Evolutionary conservation across 2,797 vertebrate genomes (phyloP).

Genomic region (Parotocinclus haroldoi): DNA sequence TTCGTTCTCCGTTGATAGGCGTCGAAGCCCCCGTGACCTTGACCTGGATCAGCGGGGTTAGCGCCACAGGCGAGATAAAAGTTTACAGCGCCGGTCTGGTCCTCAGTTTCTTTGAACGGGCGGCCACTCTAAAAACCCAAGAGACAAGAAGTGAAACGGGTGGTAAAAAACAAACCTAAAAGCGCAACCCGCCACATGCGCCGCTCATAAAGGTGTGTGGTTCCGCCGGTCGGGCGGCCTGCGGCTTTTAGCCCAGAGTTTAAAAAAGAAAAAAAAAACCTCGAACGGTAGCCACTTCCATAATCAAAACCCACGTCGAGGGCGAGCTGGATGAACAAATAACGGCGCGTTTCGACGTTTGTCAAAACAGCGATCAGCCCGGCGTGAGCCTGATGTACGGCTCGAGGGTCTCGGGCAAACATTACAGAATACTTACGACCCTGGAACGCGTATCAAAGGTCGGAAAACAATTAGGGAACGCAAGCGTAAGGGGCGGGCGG

Average conservation of each 20-base stretch:
- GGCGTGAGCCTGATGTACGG: slow-evolving; percentile 12
- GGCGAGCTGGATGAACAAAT: slow-evolving; percentile 7
- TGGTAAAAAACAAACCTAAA: background rate
- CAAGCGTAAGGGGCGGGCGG: background rate
- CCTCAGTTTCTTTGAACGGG: slow-evolving; percentile 37
- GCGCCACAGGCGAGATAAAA: slow-evolving; percentile 42
- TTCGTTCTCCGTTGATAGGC: no score
- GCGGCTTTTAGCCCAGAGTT: no score
- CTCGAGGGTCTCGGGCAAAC: slow-evolving; percentile 27
- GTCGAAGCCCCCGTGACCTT: no score
- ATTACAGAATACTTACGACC: slow-evolving; percentile 28
- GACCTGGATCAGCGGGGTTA: no score
- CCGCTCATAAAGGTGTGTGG: slow-evolving; percentile 39
- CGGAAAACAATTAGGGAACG: slow-evolving; percentile 33
- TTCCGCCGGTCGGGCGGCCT: background rate
- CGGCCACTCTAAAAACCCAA: slow-evolving; percentile 49
- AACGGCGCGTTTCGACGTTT: slow-evolving; percentile 26
- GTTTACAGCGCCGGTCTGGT: slow-evolving; percentile 44
- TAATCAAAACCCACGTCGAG: background rate
- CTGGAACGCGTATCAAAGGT: slow-evolving; percentile 29
- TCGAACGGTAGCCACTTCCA: slow-evolving; percentile 7
- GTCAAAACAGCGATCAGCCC: slow-evolving; percentile 8
- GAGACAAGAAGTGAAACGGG: background rate
- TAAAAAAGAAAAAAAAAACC: slow-evolving; percentile 6
- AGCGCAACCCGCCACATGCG: slow-evolving; percentile 32